Conservation (phyloP, 2,113 vertebrate species). For the Etheostoma spectabile region DNA sequence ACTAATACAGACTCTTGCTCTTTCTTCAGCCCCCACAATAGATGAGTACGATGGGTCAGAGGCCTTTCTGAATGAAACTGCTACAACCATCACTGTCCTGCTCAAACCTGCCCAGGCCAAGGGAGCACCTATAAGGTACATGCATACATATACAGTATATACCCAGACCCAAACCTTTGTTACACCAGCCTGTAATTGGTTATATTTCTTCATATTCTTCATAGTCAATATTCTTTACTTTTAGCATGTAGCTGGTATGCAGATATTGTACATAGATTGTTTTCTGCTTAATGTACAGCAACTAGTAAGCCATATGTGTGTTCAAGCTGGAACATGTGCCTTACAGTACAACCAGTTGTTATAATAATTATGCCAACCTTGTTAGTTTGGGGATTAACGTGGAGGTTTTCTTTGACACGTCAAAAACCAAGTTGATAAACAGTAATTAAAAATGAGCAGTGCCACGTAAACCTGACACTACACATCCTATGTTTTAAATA, state of each 20-base stretch:
- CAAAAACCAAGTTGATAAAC: neutral
- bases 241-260: too few relatives aligned
- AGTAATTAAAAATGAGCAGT: too few relatives aligned
- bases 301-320: neutral
- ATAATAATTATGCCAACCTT: neutral
- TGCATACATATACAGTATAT: neutral
- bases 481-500: neutral
- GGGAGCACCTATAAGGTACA: conserved; percentile 96
- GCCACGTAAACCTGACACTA: neutral
- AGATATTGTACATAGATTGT: neutral
- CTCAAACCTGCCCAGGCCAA: conserved; percentile 97
- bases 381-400: neutral
- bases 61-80: conserved; percentile 96
- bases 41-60: conserved; percentile 96
- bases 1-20: neutral
- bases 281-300: neutral
- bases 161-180: neutral
- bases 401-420: neutral
- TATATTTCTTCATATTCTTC: too few relatives aligned
- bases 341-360: neutral
- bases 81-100: conserved; percentile 96
- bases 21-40: conserved; percentile 90
- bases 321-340: neutral
- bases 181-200: neutral
- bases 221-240: neutral